Evolutionary conservation across 2,888 invertebrate species (phyloP), one percentile per base, ranked within the genome.

Genomic region (Agrotis clavis): DNA sequence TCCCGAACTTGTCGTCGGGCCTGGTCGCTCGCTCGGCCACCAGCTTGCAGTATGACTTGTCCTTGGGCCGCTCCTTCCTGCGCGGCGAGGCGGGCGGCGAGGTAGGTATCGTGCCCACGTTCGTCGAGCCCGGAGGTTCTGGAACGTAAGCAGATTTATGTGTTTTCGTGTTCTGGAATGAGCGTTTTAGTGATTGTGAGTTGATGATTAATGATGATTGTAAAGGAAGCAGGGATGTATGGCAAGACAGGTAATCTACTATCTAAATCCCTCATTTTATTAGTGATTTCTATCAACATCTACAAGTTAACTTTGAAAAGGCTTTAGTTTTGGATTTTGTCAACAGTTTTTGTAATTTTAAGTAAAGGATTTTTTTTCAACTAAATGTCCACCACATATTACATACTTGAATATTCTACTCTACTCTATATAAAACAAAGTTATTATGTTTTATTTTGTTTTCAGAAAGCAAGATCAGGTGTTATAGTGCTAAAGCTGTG

Each of bases 51-150:
- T 97, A 97, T 73, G 95, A 96, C 90, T 96, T 97, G 92, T 96
- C 96, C 83, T 97, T 96, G 87, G 93, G 94, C 63, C 94, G 90
- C 62, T 94, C 94, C 85, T 90, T 90, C 73, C 94, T 92, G 19
- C 94, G 90, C 83, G 95, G 94, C 48, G 95, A 94, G 30, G 83
- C 75, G 65, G 96, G 92, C 66, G 96, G 93, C 53, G 96, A 94
- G 75, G 88, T 92, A 64, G 94, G 94, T 83, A 97, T 96, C 50
- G 97, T 97, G 77, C 97, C 97, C 81, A 97, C 97, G 92, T 97
- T 97, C 65, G 97, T 97, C n/a, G 97, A 97, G 51, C 97, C 97
- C 79, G 97, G 96, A 53, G 96, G 93, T 86, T 95, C 96, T 95
- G 94, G 72, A 87, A 80, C 78, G 62, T 70, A 64, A 53, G 62